Percentiles rank a stretch among this genome's conserved stretches.
Conservation (phyloP, 2,113 vertebrate species). For the Cyanoderma ruficeps region DNA sequence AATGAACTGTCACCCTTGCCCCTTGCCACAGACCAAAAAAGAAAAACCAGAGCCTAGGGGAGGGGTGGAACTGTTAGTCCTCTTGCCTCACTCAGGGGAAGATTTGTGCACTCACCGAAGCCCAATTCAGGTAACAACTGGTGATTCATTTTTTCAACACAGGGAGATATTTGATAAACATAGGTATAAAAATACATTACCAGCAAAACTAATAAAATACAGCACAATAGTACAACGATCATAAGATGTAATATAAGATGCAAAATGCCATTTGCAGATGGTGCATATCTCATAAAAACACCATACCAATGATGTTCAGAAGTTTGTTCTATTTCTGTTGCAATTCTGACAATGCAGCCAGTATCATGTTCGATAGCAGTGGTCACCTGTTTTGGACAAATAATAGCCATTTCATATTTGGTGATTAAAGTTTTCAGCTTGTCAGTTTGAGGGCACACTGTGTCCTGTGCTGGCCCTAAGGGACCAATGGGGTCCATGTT, state of each 20-base stretch:
- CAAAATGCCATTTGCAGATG: not conserved
- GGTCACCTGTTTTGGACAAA: constrained; percentile 12
- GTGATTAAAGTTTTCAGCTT: not conserved
- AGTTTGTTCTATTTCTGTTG: constrained; percentile 30
- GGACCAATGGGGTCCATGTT: not conserved
- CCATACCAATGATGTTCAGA: not conserved
- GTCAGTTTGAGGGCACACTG: not conserved
- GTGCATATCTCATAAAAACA: not conserved
- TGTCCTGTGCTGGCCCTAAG: not conserved
- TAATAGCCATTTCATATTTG: not conserved
- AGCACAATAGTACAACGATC: not conserved
- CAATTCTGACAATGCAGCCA: not conserved
- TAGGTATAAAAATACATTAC: not conserved
- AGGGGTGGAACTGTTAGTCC: not conserved
- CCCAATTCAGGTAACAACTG: not conserved
- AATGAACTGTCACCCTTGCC: not conserved
- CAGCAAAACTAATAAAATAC: constrained; percentile 11
- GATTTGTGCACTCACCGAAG: not conserved
- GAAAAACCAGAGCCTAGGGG: rapidly evolving
- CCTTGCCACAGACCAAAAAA: not conserved
- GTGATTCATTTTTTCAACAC: not conserved
- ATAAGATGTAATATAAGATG: not conserved
- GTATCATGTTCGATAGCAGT: not conserved
- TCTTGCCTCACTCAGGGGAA: rapidly evolving
- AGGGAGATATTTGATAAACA: not conserved